Conservation (phyloP, 2,888 invertebrate species). For the Coenonympha arcania region DNA sequence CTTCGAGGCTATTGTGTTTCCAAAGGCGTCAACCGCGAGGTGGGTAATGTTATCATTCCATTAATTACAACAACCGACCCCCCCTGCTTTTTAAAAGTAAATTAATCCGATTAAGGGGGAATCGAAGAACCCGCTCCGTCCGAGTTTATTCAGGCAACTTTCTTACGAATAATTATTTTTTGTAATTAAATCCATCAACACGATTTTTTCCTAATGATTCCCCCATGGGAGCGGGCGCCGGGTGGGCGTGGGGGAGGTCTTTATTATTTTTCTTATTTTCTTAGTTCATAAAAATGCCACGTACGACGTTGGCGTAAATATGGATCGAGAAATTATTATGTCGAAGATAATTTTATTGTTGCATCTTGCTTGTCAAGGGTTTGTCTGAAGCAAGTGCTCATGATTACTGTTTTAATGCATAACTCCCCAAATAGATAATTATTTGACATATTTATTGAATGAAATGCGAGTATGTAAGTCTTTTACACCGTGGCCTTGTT, state of each 20-base stretch:
- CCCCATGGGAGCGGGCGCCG: conserved; percentile 56
- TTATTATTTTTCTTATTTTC: conserved; percentile 52
- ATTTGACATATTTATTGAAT: too few relatives aligned
- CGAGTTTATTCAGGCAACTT: conserved; percentile 72
- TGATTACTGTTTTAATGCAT: too few relatives aligned
- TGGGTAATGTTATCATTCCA: conserved; percentile 74
- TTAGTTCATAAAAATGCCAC: conserved; percentile 29
- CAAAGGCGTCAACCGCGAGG: conserved; percentile 62
- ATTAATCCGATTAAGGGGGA: conserved; percentile 74
- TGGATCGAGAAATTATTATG: conserved; percentile 29
- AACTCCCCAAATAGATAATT: too few relatives aligned
- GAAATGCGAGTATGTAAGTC: too few relatives aligned
- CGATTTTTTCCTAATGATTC: conserved; percentile 75
- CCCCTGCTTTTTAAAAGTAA: conserved; percentile 71
- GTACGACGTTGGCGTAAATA: conserved; percentile 31
- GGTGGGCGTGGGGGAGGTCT: conserved; percentile 37
- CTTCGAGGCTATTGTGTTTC: conserved; percentile 44
- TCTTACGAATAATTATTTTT: conserved; percentile 74
- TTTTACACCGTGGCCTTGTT: too few relatives aligned
- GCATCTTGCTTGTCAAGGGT: not conserved
- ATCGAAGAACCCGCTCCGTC: conserved; percentile 72
- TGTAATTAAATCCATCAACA: conserved; percentile 76
- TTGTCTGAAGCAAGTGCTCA: too few relatives aligned
- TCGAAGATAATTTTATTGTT: conserved; percentile 1
- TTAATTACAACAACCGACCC: conserved; percentile 71